Percentiles rank a stretch among this genome's conserved stretches.
Conservation (phyloP, 1,140 invertebrate genomes). For the Stegodyphus mimosarum region DNA sequence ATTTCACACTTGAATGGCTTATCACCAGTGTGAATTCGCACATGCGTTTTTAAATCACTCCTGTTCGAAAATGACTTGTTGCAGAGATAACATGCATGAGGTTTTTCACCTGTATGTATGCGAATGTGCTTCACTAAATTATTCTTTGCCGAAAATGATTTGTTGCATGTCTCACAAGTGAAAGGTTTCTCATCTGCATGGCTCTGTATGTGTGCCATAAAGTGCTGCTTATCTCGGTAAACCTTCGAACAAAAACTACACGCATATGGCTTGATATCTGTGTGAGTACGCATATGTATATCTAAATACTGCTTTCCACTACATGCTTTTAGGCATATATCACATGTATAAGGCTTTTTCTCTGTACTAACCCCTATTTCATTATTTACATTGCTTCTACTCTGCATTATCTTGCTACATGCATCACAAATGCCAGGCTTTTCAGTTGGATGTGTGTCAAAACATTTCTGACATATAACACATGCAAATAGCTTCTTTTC, state of each 20-base stretch:
- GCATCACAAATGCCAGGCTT: no score
- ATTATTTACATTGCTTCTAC: no score
- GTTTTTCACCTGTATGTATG: conserved; percentile 67
- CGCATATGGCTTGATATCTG: background rate
- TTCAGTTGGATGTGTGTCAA: no score
- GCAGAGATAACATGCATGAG: conserved; percentile 67
- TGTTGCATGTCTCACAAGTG: conserved; percentile 67
- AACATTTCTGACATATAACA: no score
- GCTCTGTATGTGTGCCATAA: background rate
- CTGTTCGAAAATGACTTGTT: conserved; percentile 67
- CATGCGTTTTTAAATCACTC: conserved; percentile 2
- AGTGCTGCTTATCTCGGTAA: background rate
- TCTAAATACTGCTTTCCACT: background rate
- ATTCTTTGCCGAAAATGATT: conserved; percentile 66
- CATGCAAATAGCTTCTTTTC: no score
- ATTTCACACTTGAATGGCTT: conserved; percentile 67
- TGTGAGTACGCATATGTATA: background rate
- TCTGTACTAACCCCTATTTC: background rate
- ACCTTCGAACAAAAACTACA: background rate
- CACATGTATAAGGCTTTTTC: background rate
- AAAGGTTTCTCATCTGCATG: conserved; percentile 68
- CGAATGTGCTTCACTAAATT: background rate
- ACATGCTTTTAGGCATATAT: background rate
- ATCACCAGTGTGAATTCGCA: conserved; percentile 65
- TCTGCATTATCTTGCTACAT: no score